Evolutionary conservation across 2,888 invertebrate species (phyloP), one percentile per base, ranked within the genome.

Genomic region (Hirtodrosophila cameraria): DNA sequence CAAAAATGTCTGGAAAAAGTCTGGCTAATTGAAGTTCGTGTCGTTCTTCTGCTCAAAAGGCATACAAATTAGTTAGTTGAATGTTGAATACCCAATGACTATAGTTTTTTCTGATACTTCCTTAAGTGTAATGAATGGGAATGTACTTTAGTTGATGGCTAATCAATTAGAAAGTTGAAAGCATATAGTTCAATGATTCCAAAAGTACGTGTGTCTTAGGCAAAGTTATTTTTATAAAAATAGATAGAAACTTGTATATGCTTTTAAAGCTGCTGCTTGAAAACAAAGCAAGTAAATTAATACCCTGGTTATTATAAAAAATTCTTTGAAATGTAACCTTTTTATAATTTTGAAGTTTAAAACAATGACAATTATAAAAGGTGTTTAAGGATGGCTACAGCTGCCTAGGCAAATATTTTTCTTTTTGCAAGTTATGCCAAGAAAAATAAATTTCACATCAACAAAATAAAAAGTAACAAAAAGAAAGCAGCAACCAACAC

Each of bases 381-480:
- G 50, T 66, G 61, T 33, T 43, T 38, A 41, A 7, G 49, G 49
- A 15, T 49, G 16, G 48, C 39, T 6, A 39, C 52, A 18, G 23
- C 11, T 25, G 42, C 33, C 4, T 30, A 42, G 15, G 15, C 31
- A 54, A 39, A 69, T 69, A 50, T 55, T 62, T 53, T 33, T 60
- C 49, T 33, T 59, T 45, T 53, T 41, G 23, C 62, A 64, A 78
- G 82, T 81, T 78, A 85, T 78, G 62, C 60, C 16, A 75, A 71
- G 72, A 60, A 72, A 82, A 75, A 84, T 64, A 75, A 55, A 77
- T 67, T 64, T 70, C 54, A 46, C 70, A 62, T 52, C 65, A 84
- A 80, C 74, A 64, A 65, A 65, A 60, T 6, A 31, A 58, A 57
- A 42, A 16, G 25, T 25, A 35, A 43, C 35, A 43, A 35, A 42